A percentile compares a stretch with the other conserved stretches of the same genome.
Evolutionary conservation across 2,888 invertebrate genomes (phyloP).

Genomic region (Elaeidobius kamerunicus): DNA sequence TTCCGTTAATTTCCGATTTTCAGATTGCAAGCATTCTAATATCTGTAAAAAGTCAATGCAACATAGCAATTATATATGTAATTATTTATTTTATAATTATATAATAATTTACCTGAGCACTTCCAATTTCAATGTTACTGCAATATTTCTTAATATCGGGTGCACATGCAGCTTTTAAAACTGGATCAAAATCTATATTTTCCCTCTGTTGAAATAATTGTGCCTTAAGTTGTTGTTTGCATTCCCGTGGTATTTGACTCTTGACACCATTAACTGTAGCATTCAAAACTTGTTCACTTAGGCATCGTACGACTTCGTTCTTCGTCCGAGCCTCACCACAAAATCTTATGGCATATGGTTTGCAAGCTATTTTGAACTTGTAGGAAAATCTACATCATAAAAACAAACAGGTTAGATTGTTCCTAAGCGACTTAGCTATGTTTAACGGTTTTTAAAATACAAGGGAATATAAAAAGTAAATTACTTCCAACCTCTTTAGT

Average conservation of each 20-base stretch:
- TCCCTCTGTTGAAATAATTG: conserved; percentile 92
- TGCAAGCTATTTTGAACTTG: conserved; percentile 93
- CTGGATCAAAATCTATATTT: conserved; percentile 81
- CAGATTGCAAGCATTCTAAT: conserved; percentile 72
- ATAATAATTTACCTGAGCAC: conserved; percentile 52
- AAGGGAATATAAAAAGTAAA: too few relatives aligned
- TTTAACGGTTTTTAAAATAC: too few relatives aligned
- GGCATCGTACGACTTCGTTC: conserved; percentile 77
- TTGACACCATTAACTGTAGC: conserved; percentile 76
- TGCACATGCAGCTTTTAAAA: conserved; percentile 77
- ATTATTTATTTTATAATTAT: not conserved
- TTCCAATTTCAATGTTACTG: conserved; percentile 63
- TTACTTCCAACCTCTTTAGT: too few relatives aligned
- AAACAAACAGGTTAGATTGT: not conserved
- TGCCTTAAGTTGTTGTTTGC: conserved; percentile 85
- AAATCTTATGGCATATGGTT: conserved; percentile 68
- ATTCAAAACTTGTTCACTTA: conserved; percentile 88
- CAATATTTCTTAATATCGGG: conserved; percentile 76
- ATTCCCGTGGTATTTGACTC: conserved; percentile 81
- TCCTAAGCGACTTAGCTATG: not conserved
- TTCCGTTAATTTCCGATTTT: conserved; percentile 61
- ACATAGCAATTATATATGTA: conserved; percentile 4
- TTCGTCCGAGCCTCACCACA: conserved; percentile 71
- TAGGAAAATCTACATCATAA: conserved; percentile 47
- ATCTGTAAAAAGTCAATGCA: conserved; percentile 65